phyloP scores from a whole-genome alignment of 2,797 vertebrate species.

The Enteromius argenteus region DNA sequence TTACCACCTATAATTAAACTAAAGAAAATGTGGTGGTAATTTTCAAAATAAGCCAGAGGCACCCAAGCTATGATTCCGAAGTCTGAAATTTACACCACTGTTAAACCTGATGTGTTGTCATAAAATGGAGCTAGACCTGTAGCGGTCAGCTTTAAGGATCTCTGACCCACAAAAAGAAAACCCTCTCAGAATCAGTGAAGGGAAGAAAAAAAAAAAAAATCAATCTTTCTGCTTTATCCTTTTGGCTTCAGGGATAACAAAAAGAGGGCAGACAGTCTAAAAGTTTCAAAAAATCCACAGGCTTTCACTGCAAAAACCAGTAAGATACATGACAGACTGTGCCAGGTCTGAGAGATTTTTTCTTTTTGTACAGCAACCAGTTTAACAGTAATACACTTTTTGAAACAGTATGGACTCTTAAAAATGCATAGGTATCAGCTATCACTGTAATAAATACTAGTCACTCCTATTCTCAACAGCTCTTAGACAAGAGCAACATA shows the following conservation, averaged over 20 bases:
- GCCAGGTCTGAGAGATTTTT: not conserved
- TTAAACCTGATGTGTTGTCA: constrained; percentile 25
- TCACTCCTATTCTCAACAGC: not conserved
- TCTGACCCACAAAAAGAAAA: constrained; percentile 31
- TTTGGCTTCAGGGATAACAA: constrained; percentile 17
- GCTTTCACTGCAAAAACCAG: constrained; percentile 1
- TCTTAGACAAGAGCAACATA: not conserved
- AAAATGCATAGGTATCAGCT: not conserved
- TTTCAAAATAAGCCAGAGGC: constrained; percentile 16
- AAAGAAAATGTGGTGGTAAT: not conserved
- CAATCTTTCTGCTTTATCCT: constrained; percentile 38
- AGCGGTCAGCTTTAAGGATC: not conserved
- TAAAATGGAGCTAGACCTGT: constrained; percentile 22
- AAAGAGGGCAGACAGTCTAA: not conserved
- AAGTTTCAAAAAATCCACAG: constrained; percentile 31
- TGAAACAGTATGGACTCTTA: not conserved
- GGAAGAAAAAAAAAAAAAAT: constrained; percentile 18
- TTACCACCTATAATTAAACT: constrained; percentile 10
- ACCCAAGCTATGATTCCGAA: not conserved
- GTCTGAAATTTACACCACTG: constrained; percentile 22
- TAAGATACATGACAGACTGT: not conserved
- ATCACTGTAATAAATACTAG: constrained; percentile 7
- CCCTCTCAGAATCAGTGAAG: not conserved
- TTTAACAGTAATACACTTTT: not conserved
- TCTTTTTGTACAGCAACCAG: not conserved